Evolutionary conservation across 2,797 vertebrate species (phyloP).

Genomic region (Malurus leucopterus): DNA sequence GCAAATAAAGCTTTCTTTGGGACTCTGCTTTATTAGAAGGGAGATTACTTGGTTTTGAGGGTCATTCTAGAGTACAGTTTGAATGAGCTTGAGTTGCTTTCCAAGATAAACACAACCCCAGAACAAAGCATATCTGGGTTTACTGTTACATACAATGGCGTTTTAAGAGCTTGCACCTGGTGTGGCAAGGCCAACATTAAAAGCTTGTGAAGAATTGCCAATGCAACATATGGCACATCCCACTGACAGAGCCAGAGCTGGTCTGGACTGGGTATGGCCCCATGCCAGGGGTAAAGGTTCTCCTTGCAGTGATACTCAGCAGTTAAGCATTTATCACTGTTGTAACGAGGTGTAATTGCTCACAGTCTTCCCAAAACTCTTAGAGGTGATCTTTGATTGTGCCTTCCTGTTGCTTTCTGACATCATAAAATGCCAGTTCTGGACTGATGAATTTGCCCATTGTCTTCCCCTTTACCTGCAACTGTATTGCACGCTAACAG

Average conservation of each 20-base stretch:
- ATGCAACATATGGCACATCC: slow-evolving; percentile 25
- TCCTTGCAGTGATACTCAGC: neutral
- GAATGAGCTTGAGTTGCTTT: slow-evolving; percentile 53
- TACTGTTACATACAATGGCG: slow-evolving; percentile 40
- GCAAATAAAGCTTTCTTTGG: slow-evolving; percentile 44
- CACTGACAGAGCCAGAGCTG: neutral
- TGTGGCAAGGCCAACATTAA: neutral
- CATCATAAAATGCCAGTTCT: neutral
- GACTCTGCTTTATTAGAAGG: slow-evolving; percentile 23
- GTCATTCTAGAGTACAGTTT: slow-evolving; percentile 47
- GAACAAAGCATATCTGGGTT: slow-evolving; percentile 57
- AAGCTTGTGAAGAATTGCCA: slow-evolving; percentile 51
- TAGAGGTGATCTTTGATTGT: neutral
- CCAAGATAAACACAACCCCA: slow-evolving; percentile 46
- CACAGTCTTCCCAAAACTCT: neutral
- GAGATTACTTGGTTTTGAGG: slow-evolving; percentile 57
- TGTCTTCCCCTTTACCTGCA: neutral
- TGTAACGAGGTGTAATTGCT: neutral
- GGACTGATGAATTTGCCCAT: neutral
- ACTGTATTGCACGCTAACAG: neutral
- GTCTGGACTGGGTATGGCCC: neutral
- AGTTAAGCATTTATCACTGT: slow-evolving; percentile 3
- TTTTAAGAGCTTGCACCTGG: slow-evolving; percentile 53
- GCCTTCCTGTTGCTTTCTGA: neutral
- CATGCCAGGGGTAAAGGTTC: slow-evolving; percentile 14